These are phyloP conservation scores for Tetheella fluctuosa DNA, from an alignment of 2,888 invertebrate genomes.

Conservation along the genomic window DNA sequence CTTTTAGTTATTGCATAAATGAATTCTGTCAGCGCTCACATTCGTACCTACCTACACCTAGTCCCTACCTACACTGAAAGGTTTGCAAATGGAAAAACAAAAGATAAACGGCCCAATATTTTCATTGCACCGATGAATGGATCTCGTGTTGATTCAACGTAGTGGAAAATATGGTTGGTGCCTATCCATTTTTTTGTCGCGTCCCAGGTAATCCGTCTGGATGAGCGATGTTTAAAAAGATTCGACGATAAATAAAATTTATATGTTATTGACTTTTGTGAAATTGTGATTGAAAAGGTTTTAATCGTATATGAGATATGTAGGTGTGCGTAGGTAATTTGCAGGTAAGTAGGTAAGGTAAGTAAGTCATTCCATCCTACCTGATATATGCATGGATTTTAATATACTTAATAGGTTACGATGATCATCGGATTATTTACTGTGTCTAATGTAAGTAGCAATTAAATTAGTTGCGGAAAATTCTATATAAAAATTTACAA, in stretches of 20 bases:
- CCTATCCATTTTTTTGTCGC: slow-evolving; percentile 42
- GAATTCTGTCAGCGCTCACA: slow-evolving; percentile 69
- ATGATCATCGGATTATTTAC: no score
- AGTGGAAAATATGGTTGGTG: slow-evolving; percentile 69
- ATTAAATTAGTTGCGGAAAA: no score
- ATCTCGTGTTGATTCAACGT: slow-evolving; percentile 68
- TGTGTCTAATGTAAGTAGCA: no score
- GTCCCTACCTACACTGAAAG: slow-evolving; percentile 42
- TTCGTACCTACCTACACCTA: slow-evolving; percentile 53
- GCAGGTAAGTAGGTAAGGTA: no score
- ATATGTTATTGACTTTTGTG: slow-evolving; percentile 21
- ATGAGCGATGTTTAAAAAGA: slow-evolving; percentile 53
- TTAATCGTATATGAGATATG: not conserved
- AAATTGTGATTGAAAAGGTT: not conserved
- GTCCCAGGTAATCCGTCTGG: slow-evolving; percentile 45
- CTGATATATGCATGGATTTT: no score
- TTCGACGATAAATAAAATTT: slow-evolving; percentile 33
- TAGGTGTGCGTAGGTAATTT: no score
- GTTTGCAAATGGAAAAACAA: slow-evolving; percentile 58
- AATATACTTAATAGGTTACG: no score
- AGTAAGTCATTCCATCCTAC: no score
- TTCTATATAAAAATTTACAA: no score
- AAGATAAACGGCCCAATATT: slow-evolving; percentile 77
- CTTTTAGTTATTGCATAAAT: slow-evolving; percentile 67
- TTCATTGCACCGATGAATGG: slow-evolving; percentile 76